Evolutionary conservation across 2,888 invertebrate genomes (phyloP).

Genomic region (Anagyrus pseudococci): DNA sequence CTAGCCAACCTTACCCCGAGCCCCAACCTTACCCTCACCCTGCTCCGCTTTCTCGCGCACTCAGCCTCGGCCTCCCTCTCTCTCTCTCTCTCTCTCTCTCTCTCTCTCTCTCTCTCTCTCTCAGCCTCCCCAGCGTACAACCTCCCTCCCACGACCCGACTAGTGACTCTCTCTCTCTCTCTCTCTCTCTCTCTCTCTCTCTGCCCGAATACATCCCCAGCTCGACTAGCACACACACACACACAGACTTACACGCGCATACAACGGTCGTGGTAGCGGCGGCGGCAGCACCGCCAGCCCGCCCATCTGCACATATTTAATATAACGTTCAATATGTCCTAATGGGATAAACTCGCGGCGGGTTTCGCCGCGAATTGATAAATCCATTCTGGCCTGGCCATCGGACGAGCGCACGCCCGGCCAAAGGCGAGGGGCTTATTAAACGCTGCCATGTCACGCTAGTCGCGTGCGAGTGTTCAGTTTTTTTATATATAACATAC

Average conservation of each 20-base stretch:
- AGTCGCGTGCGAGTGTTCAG: too few relatives aligned
- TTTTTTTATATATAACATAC: too few relatives aligned
- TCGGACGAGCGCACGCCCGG: slow-evolving; percentile 33
- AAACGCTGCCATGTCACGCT: background rate
- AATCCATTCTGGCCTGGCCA: slow-evolving; percentile 47
- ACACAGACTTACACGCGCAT: too few relatives aligned
- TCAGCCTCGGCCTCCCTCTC: slow-evolving; percentile 2
- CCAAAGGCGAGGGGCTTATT: background rate
- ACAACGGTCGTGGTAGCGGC: background rate
- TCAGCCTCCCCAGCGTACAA: background rate
- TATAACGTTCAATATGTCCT: slow-evolving; percentile 55
- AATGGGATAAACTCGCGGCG: slow-evolving; percentile 56
- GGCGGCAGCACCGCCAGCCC: background rate
- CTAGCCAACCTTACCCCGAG: slow-evolving; percentile 10
- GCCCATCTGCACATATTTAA: slow-evolving; percentile 50
- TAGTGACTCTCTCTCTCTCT: too few relatives aligned
- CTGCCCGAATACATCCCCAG: too few relatives aligned
- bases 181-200: too few relatives aligned
- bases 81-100: background rate
- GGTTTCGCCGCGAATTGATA: slow-evolving; percentile 58
- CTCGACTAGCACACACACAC: too few relatives aligned
- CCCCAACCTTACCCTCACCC: slow-evolving; percentile 4
- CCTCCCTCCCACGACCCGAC: too few relatives aligned
- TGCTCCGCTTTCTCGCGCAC: background rate
- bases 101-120: slow-evolving; percentile 4